phyloP scores from a whole-genome alignment of 2,797 vertebrate species.

The Psittacula derbiana region DNA sequence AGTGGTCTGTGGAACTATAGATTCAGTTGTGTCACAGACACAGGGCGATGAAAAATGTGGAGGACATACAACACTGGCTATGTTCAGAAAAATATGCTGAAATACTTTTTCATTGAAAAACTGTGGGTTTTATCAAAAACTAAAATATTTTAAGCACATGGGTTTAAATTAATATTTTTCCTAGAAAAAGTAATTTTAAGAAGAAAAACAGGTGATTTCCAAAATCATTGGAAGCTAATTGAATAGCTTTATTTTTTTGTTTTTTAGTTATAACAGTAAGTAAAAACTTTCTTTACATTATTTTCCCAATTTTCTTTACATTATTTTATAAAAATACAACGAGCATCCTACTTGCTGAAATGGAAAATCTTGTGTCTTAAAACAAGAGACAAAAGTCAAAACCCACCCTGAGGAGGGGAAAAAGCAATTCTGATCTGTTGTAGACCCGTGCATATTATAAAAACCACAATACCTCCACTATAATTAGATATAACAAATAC shows the following conservation, averaged over 20 bases:
- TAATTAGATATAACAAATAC: neutral
- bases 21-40: neutral
- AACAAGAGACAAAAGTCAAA: neutral
- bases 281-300: neutral
- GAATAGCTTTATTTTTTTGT: neutral
- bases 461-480: neutral
- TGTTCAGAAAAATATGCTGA: neutral
- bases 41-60: neutral
- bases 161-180: neutral
- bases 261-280: neutral
- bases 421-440: neutral
- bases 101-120: neutral
- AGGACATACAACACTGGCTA: neutral
- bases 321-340: neutral
- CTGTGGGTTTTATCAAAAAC: neutral
- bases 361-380: neutral
- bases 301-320: neutral
- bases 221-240: neutral
- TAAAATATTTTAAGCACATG: neutral
- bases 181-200: neutral
- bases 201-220: neutral
- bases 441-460: neutral
- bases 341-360: neutral
- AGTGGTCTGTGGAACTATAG: neutral
- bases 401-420: neutral